Base-by-base conservation (phyloP, 2,888 invertebrate species). In the Trimorus sp. region DNA sequence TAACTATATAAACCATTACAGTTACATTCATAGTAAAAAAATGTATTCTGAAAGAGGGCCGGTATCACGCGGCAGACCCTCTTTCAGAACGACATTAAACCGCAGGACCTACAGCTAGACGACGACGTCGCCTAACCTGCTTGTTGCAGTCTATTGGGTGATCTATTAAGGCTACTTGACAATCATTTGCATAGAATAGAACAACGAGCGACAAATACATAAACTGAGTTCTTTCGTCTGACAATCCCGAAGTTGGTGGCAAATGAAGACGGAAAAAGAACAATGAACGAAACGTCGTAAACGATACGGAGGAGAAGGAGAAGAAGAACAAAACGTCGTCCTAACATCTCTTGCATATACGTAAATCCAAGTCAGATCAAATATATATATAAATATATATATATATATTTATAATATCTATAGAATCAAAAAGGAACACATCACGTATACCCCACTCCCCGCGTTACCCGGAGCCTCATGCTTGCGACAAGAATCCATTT, bases 1-100 rank as follows among this genome's bases (percentile, higher is more conserved):
- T 63, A 63, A 63, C 49, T 75, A 76, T 80, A 80, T 70, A 70
- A 80, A 80, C 63, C 75, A 66, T 51, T 70, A 70, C 70, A 80
- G 71, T 80, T 70, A 80, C 80, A 76, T 76, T 70, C 40, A 80
- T 75, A 71, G 76, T 76, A 75, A 80, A 79, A 79, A 76, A 76
- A 80, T 80, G 66, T 60, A 70, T 76, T 60, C 66, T 60, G 58
- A 76, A 80, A 80, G 40, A 75, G 65, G 65, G 69, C 36, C 54
- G 40, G 14, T 45, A 58, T 69, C 76, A 58, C 68, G 45, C 62
- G 65, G 15, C 59, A 58, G 68, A 68, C 73, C 58, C 62, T 79
- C 16, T 79, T 68, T 62, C 79, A 60, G 48, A 73, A 73, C 40
- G 48, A 68, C 79, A 74, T 79, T 73, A 74, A 62, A 76, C 60